These are phyloP conservation scores for Steatornis caripensis DNA, from an alignment of 2,113 vertebrate genomes.

Conservation along the genomic window DNA sequence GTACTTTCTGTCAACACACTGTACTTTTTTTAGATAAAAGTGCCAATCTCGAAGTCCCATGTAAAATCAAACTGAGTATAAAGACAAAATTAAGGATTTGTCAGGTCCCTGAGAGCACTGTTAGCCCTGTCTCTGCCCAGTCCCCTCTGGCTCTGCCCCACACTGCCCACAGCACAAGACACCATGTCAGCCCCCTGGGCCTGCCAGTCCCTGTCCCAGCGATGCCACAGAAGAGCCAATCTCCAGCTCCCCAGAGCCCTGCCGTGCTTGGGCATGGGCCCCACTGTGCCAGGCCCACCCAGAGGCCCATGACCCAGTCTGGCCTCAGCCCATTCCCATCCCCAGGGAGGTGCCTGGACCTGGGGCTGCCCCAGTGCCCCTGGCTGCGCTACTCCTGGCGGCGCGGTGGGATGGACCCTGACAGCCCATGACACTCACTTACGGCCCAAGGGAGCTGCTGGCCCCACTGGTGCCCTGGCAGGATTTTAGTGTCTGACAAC, in stretches of 20 bases:
- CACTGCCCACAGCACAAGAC: not conserved
- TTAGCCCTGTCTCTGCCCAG: not conserved
- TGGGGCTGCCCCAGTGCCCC: not conserved
- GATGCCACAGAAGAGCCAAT: not conserved
- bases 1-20: not conserved
- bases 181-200: not conserved
- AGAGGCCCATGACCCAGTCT: rapidly evolving
- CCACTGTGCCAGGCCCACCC: not conserved
- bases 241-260: not conserved
- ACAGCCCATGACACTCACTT: not conserved
- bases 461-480: not conserved
- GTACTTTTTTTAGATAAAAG: not conserved
- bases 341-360: rapidly evolving
- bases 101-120: not conserved
- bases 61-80: not conserved
- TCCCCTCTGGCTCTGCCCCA: rapidly evolving
- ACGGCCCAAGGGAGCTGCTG: rapidly evolving
- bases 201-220: not conserved
- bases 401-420: too few species aligned
- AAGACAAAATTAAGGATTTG: not conserved
- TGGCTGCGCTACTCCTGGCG: not conserved
- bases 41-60: not conserved
- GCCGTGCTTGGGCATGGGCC: too few species aligned
- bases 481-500: not conserved
- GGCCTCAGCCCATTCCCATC: not conserved